phyloP scores from a whole-genome alignment of 1,140 invertebrate species.

The Babylonia areolata region DNA sequence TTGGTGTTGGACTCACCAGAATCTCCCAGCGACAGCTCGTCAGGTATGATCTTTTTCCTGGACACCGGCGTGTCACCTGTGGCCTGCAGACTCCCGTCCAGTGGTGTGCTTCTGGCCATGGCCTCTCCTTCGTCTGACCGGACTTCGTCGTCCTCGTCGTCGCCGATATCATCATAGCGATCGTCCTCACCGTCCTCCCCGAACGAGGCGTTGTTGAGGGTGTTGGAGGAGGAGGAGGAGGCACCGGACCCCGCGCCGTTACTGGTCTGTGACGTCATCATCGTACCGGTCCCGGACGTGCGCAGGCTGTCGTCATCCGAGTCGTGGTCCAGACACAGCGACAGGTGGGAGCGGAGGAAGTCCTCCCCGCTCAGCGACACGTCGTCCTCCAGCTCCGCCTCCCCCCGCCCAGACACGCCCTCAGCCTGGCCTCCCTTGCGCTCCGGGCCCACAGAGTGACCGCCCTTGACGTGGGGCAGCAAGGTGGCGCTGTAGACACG shows the following conservation, averaged over 20 bases:
- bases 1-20: background rate
- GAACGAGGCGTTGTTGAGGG: background rate
- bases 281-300: background rate
- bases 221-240: conserved; percentile 15
- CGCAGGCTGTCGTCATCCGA: conserved; percentile 9
- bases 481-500: conserved; percentile 66
- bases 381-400: conserved; percentile 31
- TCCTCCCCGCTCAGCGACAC: conserved; percentile 31
- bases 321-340: conserved; percentile 32
- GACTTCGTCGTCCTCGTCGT: background rate
- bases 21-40: conserved; percentile 28
- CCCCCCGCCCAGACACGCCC: background rate
- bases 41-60: conserved; percentile 49
- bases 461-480: conserved; percentile 24
- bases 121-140: background rate
- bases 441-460: background rate
- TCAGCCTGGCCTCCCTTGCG: background rate
- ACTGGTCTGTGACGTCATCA: background rate
- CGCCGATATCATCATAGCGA: background rate
- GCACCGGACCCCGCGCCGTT: background rate
- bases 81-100: background rate
- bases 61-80: background rate
- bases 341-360: conserved; percentile 27
- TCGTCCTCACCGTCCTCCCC: background rate
- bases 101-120: background rate